phyloP scores from a whole-genome alignment of 2,797 vertebrate species.

The Betta splendens region DNA sequence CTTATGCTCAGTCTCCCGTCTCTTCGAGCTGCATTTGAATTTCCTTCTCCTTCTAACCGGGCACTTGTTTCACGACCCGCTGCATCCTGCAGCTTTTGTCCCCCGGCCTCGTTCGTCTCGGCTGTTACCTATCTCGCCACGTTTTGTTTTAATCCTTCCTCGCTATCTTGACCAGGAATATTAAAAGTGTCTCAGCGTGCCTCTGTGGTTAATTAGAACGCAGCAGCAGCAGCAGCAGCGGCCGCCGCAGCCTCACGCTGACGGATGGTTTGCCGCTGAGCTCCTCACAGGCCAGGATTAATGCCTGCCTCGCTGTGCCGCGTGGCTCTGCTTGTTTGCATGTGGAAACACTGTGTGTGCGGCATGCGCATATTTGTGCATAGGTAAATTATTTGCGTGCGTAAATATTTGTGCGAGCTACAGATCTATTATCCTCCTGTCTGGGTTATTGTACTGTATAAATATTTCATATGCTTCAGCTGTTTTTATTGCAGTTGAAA shows the following conservation, averaged over 20 bases:
- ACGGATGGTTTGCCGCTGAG: slow-evolving; percentile 58
- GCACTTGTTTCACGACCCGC: background rate
- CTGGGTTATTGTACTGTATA: slow-evolving; percentile 27
- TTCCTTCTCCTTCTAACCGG: background rate
- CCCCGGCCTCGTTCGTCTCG: slow-evolving; percentile 10
- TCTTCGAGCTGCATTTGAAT: background rate
- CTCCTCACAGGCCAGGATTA: slow-evolving; percentile 64
- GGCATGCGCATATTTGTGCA: slow-evolving; percentile 22
- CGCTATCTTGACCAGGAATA: slow-evolving; percentile 62
- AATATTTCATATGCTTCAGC: slow-evolving; percentile 34
- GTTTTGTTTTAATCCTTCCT: slow-evolving; percentile 24
- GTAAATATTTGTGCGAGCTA: slow-evolving; percentile 42
- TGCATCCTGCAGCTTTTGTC: background rate
- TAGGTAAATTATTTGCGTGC: slow-evolving; percentile 19
- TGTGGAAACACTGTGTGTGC: slow-evolving; percentile 18
- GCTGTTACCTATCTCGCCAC: background rate
- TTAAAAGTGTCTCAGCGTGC: slow-evolving; percentile 63
- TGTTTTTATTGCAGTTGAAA: slow-evolving; percentile 34
- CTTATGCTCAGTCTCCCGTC: background rate
- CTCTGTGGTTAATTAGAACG: slow-evolving; percentile 75
- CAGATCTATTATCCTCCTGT: slow-evolving; percentile 40
- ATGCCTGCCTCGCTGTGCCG: slow-evolving; percentile 45
- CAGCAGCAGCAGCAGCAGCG: slow-evolving; percentile 48
- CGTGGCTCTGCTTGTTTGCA: slow-evolving; percentile 20
- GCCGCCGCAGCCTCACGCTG: slow-evolving; percentile 57